Percentiles rank a stretch among this genome's conserved stretches.
These are phyloP conservation scores for Eptesicus fuscus DNA, from an alignment of 2,113 vertebrate genomes.

Conservation along the genomic window DNA sequence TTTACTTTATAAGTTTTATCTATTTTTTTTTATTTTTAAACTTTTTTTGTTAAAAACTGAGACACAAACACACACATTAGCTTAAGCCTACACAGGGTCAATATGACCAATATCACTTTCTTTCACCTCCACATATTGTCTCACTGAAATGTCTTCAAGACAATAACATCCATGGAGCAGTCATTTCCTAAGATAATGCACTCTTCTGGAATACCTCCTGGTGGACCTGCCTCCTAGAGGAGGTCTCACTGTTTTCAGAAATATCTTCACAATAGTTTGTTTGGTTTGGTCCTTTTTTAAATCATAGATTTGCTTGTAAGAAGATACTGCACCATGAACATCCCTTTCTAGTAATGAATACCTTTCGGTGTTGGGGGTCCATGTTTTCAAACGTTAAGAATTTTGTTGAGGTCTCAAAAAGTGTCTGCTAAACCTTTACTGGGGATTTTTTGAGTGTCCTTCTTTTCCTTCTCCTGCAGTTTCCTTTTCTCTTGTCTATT, in stretches of 20 bases:
- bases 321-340: neutral
- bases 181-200: neutral
- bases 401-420: neutral
- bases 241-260: neutral
- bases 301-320: neutral
- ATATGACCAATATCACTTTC: neutral
- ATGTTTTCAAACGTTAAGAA: neutral
- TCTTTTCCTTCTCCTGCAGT: neutral
- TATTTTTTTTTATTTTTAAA: neutral
- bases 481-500: neutral
- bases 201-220: neutral
- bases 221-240: neutral
- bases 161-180: neutral
- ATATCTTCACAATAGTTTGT: neutral
- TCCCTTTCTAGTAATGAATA: neutral
- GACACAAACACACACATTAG: neutral
- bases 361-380: neutral
- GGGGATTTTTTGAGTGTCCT: neutral
- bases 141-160: neutral
- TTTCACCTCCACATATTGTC: neutral
- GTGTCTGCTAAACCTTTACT: neutral
- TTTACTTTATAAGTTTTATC: neutral
- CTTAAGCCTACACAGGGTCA: too few relatives aligned
- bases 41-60: neutral
- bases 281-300: neutral